These are phyloP conservation scores for Carassius auratus DNA, from an alignment of 2,113 vertebrate species.

Conservation along the genomic window DNA sequence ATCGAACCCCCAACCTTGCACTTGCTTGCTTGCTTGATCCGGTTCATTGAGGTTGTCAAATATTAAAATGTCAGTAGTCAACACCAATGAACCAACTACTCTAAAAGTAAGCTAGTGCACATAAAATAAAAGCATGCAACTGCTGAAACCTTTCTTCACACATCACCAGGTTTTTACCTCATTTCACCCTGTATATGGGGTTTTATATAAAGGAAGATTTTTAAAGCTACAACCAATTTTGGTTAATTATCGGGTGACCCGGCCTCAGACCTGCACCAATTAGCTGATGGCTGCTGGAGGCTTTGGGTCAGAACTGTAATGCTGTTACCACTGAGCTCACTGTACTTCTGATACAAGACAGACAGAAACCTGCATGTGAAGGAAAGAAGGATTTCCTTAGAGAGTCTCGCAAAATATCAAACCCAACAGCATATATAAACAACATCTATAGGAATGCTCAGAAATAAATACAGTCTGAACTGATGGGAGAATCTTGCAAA, in stretches of 20 bases:
- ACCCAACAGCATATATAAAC: constrained; percentile 4
- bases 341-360: constrained; percentile 11
- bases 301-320: constrained; percentile 63
- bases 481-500: neutral
- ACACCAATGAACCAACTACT: neutral
- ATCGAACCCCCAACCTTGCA: no score
- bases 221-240: constrained; percentile 58
- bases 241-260: constrained; percentile 71
- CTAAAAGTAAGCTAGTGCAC: neutral
- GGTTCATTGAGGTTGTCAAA: neutral
- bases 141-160: neutral
- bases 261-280: constrained; percentile 68
- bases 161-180: neutral
- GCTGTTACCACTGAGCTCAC: constrained; percentile 70
- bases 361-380: neutral
- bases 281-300: constrained; percentile 71
- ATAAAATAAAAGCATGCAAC: neutral
- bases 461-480: neutral
- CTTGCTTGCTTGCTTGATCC: neutral
- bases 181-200: constrained; percentile 7
- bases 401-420: neutral
- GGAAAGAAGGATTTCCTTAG: neutral
- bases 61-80: neutral
- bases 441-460: neutral
- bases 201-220: constrained; percentile 5